phyloP scores from a whole-genome alignment of 2,888 invertebrate species.

The Apocheima hispidaria region DNA sequence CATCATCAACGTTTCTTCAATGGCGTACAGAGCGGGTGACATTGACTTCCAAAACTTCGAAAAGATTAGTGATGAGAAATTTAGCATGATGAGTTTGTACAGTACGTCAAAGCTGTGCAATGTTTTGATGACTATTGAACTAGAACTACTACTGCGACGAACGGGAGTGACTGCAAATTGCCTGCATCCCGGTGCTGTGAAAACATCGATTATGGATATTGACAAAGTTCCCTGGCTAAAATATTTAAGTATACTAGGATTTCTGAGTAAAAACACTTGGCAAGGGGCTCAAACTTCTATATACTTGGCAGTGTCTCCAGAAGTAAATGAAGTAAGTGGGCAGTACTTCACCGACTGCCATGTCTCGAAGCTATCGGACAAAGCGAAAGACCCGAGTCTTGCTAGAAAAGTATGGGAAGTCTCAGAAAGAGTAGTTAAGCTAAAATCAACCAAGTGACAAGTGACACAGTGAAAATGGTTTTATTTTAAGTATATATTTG shows the following conservation, averaged over 20 bases:
- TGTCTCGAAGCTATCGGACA: constrained; percentile 64
- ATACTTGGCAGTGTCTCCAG: constrained; percentile 82
- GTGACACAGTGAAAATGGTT: background rate
- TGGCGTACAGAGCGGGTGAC: constrained; percentile 55
- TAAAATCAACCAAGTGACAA: background rate
- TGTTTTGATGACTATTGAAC: constrained; percentile 90
- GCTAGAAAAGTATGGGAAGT: constrained; percentile 88
- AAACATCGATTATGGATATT: constrained; percentile 74
- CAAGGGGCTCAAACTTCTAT: constrained; percentile 83
- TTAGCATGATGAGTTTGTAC: constrained; percentile 45
- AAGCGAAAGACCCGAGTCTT: constrained; percentile 76
- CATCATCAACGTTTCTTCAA: constrained; percentile 71
- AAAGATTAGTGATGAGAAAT: constrained; percentile 49
- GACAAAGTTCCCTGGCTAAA: constrained; percentile 57
- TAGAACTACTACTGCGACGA: constrained; percentile 88
- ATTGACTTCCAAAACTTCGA: constrained; percentile 62
- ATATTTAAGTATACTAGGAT: constrained; percentile 62
- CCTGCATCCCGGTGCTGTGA: constrained; percentile 91
- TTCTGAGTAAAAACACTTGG: constrained; percentile 59
- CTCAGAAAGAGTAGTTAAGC: constrained; percentile 68
- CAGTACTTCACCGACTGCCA: constrained; percentile 87
- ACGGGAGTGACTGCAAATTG: constrained; percentile 91
- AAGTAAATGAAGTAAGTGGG: constrained; percentile 85
- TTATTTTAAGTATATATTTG: background rate
- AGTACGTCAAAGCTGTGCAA: constrained; percentile 90